Conservation (phyloP, 2,797 vertebrate species). For the Acridotheres tristis region DNA sequence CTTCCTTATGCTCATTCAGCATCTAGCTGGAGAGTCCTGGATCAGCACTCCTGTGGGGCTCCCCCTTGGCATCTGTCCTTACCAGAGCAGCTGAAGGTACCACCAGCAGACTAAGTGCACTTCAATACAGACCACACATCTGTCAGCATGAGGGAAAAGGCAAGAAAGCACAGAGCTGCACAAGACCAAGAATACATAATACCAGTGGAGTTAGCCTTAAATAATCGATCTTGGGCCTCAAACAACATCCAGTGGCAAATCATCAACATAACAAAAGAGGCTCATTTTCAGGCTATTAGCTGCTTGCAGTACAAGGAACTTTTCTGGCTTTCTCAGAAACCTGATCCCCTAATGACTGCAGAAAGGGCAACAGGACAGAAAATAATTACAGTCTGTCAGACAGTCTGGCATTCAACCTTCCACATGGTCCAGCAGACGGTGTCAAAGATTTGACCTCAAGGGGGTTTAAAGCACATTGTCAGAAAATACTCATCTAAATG, state of each 20-base stretch:
- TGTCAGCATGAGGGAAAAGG: not conserved
- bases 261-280: conserved; percentile 59
- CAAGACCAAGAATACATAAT: not conserved
- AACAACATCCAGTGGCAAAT: conserved; percentile 8
- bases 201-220: not conserved
- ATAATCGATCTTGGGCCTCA: conserved; percentile 9
- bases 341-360: conserved; percentile 65
- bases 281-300: conserved; percentile 57
- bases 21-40: not conserved
- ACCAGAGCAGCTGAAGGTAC: not conserved
- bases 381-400: conserved; percentile 76
- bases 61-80: not conserved
- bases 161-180: not conserved
- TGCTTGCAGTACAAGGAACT: conserved; percentile 45
- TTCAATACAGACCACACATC: not conserved
- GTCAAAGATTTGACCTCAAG: conserved; percentile 75
- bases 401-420: conserved; percentile 71
- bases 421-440: conserved; percentile 75
- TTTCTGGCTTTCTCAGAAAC: conserved; percentile 70
- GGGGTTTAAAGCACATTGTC: conserved; percentile 65
- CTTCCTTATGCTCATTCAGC: not conserved
- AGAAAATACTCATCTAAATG: conserved; percentile 67
- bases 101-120: not conserved
- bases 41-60: not conserved
- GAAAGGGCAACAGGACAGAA: conserved; percentile 67